Conservation (phyloP, 2,113 vertebrate species). For the Mormyrus iriodes region DNA sequence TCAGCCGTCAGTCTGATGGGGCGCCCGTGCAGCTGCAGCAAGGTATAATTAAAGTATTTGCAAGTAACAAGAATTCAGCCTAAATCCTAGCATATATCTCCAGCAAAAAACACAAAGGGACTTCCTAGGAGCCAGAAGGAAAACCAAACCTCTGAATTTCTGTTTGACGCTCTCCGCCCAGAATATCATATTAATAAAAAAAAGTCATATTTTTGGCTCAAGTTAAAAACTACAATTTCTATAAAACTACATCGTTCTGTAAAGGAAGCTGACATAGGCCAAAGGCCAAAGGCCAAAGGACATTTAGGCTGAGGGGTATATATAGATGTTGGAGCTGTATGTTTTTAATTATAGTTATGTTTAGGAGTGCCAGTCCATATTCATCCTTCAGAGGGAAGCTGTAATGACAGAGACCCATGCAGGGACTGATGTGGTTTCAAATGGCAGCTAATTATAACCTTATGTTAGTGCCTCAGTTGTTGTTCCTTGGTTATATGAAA, state of each 20-base stretch:
- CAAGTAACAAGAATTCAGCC: background rate
- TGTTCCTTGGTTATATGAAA: background rate
- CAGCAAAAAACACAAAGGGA: background rate
- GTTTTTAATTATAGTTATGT: slow-evolving; percentile 6
- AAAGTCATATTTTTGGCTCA: background rate
- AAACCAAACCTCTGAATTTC: background rate
- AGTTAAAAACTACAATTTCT: background rate
- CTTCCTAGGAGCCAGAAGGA: background rate
- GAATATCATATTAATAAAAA: background rate
- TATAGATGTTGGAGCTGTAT: background rate
- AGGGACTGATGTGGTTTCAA: background rate
- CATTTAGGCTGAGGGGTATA: background rate
- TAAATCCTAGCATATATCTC: background rate
- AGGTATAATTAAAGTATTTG: background rate
- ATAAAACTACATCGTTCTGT: background rate
- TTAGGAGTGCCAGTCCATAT: background rate
- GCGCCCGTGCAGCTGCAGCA: background rate
- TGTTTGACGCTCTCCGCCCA: background rate
- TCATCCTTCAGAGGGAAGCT: background rate
- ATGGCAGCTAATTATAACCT: slow-evolving; percentile 8
- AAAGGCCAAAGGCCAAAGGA: too few species aligned
- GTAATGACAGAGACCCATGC: background rate
- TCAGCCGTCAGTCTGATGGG: background rate
- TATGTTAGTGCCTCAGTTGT: background rate
- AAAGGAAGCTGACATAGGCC: background rate